These are phyloP conservation scores for Hyperoodon ampullatus DNA, from an alignment of 2,113 vertebrate species.

Conservation along the genomic window DNA sequence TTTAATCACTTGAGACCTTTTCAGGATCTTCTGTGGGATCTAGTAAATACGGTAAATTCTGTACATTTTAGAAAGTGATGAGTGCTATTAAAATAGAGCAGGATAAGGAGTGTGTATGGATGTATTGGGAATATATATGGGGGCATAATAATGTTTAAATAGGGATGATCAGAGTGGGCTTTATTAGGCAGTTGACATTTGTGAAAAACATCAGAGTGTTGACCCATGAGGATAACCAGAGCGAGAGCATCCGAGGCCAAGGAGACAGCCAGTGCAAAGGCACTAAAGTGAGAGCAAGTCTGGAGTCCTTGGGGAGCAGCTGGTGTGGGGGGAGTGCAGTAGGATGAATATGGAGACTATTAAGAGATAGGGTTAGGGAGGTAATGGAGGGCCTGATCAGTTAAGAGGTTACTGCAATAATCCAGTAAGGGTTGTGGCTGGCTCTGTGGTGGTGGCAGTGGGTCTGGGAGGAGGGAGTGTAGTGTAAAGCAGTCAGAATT, in stretches of 20 bases:
- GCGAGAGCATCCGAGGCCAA: background rate
- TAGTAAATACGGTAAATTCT: background rate
- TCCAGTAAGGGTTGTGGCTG: background rate
- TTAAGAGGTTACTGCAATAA: background rate
- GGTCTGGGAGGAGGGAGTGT: background rate
- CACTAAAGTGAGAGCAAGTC: too few species aligned
- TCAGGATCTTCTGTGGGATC: background rate
- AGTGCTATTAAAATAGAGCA: background rate
- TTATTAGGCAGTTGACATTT: background rate
- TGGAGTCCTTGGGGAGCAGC: background rate
- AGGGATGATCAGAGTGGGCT: background rate
- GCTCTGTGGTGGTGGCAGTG: background rate
- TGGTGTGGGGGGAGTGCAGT: background rate
- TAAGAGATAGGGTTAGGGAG: background rate
- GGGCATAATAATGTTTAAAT: background rate
- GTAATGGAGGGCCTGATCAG: background rate
- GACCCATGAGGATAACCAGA: background rate
- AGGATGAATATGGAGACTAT: background rate
- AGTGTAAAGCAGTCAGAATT: background rate
- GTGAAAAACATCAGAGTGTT: background rate
- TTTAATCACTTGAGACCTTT: background rate
- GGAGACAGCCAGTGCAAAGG: background rate
- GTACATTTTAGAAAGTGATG: background rate
- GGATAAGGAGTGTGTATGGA: too few species aligned
- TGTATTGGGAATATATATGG: background rate